These are phyloP conservation scores for Astyanax mexicanus DNA, from an alignment of 2,797 vertebrate species.

Conservation along the genomic window DNA sequence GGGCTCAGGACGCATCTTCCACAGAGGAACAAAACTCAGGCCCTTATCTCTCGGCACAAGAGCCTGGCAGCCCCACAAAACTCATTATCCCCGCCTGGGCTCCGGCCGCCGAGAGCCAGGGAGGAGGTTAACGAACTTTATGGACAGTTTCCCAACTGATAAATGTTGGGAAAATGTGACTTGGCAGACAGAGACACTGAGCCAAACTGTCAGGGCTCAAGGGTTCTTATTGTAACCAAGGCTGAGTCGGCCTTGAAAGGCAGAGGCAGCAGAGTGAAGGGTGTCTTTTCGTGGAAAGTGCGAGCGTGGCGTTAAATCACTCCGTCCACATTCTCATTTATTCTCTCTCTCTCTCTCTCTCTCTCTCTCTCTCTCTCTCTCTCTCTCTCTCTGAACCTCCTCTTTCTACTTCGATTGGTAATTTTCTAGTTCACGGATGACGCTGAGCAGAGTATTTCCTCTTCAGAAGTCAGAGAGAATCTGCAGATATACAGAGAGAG, in stretches of 20 bases:
- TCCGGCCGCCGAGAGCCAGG: conserved; percentile 22
- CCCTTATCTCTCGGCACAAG: conserved; percentile 52
- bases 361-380: conserved; percentile 6
- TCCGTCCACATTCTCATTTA: neutral
- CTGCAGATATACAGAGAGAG: conserved; percentile 15
- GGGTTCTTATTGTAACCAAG: conserved; percentile 34
- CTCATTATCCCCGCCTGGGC: conserved; percentile 44
- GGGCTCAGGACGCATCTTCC: conserved; percentile 29
- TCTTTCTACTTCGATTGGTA: neutral
- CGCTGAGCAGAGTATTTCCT: conserved; percentile 5
- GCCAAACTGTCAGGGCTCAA: conserved; percentile 39
- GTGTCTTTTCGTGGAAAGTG: conserved; percentile 33
- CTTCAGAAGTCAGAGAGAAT: conserved; percentile 20
- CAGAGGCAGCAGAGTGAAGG: conserved; percentile 22
- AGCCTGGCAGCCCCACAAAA: conserved; percentile 50
- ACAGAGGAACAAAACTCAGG: conserved; percentile 52
- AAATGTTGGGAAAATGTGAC: conserved; percentile 33
- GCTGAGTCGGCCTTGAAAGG: conserved; percentile 31
- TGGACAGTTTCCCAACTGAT: conserved; percentile 50
- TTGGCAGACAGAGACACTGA: conserved; percentile 27
- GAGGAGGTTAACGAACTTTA: conserved; percentile 30
- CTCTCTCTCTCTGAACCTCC: neutral
- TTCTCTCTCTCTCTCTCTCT: neutral
- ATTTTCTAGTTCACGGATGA: conserved; percentile 9
- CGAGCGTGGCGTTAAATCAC: conserved; percentile 32